Conservation (phyloP, 2,888 invertebrate genomes). For the Seira musarum region DNA sequence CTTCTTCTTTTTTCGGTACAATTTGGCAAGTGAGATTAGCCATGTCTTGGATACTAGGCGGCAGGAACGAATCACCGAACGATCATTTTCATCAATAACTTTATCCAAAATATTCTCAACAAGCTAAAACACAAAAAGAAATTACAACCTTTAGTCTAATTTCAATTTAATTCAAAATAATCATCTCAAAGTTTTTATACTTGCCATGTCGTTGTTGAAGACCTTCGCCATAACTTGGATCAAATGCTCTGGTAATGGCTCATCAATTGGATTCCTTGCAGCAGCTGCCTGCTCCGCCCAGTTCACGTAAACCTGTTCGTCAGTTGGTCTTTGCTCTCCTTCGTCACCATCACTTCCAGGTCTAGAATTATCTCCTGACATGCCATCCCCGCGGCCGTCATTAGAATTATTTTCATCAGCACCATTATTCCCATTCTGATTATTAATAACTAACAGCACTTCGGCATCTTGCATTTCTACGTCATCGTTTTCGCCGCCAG, state of each 20-base stretch:
- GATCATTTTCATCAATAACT: slow-evolving; percentile 35
- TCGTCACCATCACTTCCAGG: background rate
- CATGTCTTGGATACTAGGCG: slow-evolving; percentile 38
- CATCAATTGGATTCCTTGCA: background rate
- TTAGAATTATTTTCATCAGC: background rate
- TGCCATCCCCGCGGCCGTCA: background rate
- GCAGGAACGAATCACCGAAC: slow-evolving; percentile 18
- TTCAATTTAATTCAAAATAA: no score
- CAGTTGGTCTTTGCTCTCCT: background rate
- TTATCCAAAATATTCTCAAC: slow-evolving; percentile 41
- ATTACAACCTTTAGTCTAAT: background rate
- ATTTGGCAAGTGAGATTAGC: slow-evolving; percentile 36
- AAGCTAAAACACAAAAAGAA: slow-evolving; percentile 17
- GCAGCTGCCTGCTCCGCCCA: slow-evolving; percentile 20
- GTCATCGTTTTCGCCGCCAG: background rate
- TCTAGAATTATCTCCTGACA: background rate
- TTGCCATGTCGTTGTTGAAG: slow-evolving; percentile 45
- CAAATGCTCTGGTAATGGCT: slow-evolving; percentile 30
- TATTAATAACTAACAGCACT: background rate
- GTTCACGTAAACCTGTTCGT: slow-evolving; percentile 26
- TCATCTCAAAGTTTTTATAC: background rate
- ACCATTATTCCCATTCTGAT: background rate
- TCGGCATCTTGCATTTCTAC: background rate
- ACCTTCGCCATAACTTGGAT: slow-evolving; percentile 22
- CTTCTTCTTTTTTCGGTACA: slow-evolving; percentile 38